These are phyloP conservation scores for Automeris io DNA, from an alignment of 2,888 invertebrate species.

Conservation along the genomic window DNA sequence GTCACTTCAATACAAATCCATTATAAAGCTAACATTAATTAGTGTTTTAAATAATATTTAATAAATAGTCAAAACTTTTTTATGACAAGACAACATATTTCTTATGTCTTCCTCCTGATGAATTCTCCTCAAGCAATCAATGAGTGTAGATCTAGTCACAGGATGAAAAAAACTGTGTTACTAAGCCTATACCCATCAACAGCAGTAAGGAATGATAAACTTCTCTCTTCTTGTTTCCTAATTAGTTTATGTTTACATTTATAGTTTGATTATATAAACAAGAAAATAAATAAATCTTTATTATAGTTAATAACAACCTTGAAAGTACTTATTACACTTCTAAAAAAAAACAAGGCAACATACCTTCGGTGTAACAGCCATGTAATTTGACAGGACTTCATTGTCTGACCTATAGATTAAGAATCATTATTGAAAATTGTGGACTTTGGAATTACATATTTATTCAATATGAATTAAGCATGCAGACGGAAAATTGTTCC, in stretches of 20 bases:
- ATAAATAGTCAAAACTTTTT: no score
- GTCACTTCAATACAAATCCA: no score
- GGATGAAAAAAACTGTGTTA: conserved; percentile 70
- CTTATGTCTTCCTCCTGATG: background rate
- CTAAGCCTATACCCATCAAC: conserved; percentile 85
- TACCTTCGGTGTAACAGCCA: conserved; percentile 61
- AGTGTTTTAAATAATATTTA: no score
- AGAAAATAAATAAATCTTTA: conserved; percentile 10
- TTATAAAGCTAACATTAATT: no score
- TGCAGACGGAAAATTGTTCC: no score
- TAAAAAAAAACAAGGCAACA: conserved; percentile 15
- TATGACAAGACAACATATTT: no score
- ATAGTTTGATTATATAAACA: no score
- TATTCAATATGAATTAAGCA: no score
- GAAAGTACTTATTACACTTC: conserved; percentile 5
- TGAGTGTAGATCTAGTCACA: conserved; percentile 95
- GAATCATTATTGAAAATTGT: conserved; percentile 26
- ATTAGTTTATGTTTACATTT: no score
- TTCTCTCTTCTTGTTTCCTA: conserved; percentile 13
- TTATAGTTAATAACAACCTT: conserved; percentile 12
- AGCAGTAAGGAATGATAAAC: conserved; percentile 25
- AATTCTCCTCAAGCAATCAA: conserved; percentile 74
- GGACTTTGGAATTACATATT: no score
- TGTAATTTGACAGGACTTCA: conserved; percentile 63
- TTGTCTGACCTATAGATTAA: conserved; percentile 58